These are phyloP conservation scores for Sebastes glaucus DNA, from an alignment of 2,797 vertebrate species.

Conservation along the genomic window DNA sequence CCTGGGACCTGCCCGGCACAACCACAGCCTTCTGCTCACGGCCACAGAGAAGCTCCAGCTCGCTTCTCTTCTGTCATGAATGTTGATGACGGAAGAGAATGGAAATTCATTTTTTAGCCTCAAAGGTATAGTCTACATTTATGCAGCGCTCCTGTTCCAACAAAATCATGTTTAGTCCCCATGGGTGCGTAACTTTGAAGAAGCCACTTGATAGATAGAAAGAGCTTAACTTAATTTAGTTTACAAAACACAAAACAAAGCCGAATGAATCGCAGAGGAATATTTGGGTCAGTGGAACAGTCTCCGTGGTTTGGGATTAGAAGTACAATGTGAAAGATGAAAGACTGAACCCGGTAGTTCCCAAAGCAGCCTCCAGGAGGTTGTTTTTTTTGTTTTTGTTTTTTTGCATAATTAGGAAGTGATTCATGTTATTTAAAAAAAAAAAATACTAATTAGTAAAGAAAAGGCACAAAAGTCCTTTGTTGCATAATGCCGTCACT, in stretches of 20 bases:
- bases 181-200: not conserved
- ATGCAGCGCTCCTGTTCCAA: not conserved
- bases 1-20: slow-evolving; percentile 10
- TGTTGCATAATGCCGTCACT: not conserved
- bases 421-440: not conserved
- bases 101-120: not conserved
- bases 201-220: not conserved
- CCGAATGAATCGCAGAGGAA: not conserved
- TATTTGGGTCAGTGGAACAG: slow-evolving; percentile 10
- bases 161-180: not conserved
- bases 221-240: not conserved
- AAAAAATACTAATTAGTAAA: not conserved
- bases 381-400: not conserved
- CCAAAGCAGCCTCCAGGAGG: not conserved
- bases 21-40: not conserved
- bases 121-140: not conserved
- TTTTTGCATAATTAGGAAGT: not conserved
- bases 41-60: not conserved
- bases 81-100: not conserved
- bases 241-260: not conserved
- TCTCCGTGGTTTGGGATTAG: not conserved
- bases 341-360: not conserved
- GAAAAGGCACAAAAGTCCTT: not conserved
- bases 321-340: not conserved
- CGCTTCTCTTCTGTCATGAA: not conserved